Percentiles rank a stretch among this genome's conserved stretches.
These are phyloP conservation scores for Pterostichus niger DNA, from an alignment of 2,888 invertebrate genomes.

Conservation along the genomic window DNA sequence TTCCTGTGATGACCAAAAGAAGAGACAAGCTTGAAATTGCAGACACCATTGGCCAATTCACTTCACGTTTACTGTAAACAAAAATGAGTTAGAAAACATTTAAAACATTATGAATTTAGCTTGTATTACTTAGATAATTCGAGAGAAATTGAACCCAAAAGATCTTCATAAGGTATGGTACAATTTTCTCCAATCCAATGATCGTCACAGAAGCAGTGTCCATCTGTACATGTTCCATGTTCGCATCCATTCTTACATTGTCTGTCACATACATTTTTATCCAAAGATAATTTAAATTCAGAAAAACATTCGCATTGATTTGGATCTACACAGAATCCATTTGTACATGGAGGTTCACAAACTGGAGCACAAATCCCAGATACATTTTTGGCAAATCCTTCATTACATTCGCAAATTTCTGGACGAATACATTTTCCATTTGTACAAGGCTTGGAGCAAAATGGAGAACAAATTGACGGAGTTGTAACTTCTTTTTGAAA, in stretches of 20 bases:
- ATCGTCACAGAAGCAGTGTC: slow-evolving; percentile 7
- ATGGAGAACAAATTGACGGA: slow-evolving; percentile 16
- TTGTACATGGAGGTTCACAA: slow-evolving; percentile 69
- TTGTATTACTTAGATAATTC: slow-evolving; percentile 10
- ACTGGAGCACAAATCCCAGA: slow-evolving; percentile 69
- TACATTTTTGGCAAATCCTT: slow-evolving; percentile 69
- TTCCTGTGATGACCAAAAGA: slow-evolving; percentile 12
- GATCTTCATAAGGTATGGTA: neutral
- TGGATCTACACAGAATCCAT: slow-evolving; percentile 68
- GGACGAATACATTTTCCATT: slow-evolving; percentile 74
- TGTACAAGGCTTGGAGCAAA: slow-evolving; percentile 71
- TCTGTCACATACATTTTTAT: slow-evolving; percentile 24
- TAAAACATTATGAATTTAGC: neutral
- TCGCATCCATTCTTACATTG: slow-evolving; percentile 6
- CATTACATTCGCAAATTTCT: slow-evolving; percentile 69
- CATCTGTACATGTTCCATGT: slow-evolving; percentile 35
- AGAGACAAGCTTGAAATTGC: neutral
- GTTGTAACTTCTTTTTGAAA: slow-evolving; percentile 46
- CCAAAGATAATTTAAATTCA: slow-evolving; percentile 76
- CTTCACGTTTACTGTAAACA: neutral
- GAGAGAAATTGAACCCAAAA: neutral
- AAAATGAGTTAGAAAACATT: neutral
- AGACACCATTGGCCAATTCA: slow-evolving; percentile 25
- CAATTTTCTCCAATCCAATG: slow-evolving; percentile 32
- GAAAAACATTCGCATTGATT: slow-evolving; percentile 72